Evolutionary conservation across 2,888 invertebrate species (phyloP), one percentile per base, ranked within the genome.

Genomic region (Alsophila aescularia): DNA sequence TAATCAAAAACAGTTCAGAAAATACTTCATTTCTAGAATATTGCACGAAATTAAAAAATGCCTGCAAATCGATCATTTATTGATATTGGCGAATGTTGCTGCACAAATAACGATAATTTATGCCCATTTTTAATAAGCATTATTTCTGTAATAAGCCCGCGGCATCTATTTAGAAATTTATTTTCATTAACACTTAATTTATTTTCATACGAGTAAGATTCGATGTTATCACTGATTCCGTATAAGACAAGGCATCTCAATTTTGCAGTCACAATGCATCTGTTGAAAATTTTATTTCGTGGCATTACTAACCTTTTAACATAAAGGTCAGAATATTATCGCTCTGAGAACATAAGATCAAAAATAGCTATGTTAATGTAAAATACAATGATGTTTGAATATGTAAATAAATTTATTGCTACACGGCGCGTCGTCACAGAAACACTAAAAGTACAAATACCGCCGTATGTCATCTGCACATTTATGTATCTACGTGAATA

Each of bases 191-290:
- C 27, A 10, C 34, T 27, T 43, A 44, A 52, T 50, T 41, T 58
- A 52, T 58, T 52, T n/a, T 39, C 42, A 47, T 42, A 37, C 16
- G 52, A 50, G 52, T 52, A 49, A 52, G 18, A 52, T 58, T 40
- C 47, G 47, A 47, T 47, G 29, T 34, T 47, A 53, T 53, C 37
- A 51, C 31, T 58, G 51, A 43, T 12, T 47, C 47, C 40, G 12
- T 54, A 40, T 24, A 50, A 50, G 53, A 47, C 34, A 31, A 41
- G 44, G 34, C 29, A 53, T 50, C 53, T 50, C 24, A 47, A 50
- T 15, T 36, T 24, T 12, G 36, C 39, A 35, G 34, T 49, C 47
- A 32, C 39, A 48, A 43, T 47, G 13, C 48, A 58, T 42, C 47
- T 29, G 41, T 50, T 45, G 40, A 18, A 34, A 49, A 12, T 42